Evolutionary conservation across 2,888 invertebrate genomes (phyloP), one percentile per base, ranked within the genome.

Genomic region (Onthophagus sagittarius): DNA sequence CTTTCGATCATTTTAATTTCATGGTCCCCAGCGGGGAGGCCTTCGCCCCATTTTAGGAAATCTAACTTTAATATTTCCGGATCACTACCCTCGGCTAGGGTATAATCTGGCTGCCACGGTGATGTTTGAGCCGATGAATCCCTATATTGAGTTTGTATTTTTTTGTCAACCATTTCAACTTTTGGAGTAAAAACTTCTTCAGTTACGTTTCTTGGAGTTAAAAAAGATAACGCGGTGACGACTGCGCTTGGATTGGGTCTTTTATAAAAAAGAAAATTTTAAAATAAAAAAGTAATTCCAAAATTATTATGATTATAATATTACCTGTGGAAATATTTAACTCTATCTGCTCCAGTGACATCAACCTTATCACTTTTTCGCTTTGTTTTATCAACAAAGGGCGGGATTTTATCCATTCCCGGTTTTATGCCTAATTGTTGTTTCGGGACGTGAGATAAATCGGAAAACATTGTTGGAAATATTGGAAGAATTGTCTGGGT

Each of bases 71-170:
- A 80, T 0, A 93, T 87, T 83, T 94, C 94, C 0, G 93, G 91
- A 83, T 88, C 73, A 75, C 84, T 78, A 80, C 87, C 82, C 15
- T 87, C 86, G 0, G 81, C 79, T 32, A 90, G 83, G 73, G 84
- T 85, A 80, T 88, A 90, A 70, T 78, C 72, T 0, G 94, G 92
- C 76, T 93, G 90, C 90, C 94, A 94, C 0, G 94, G 94, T 11
- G 86, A 86, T 0, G 94, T 95, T 84, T 94, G 94, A 0, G 92
- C 89, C 77, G 92, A 92, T 0, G 91, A 91, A 79, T 94, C 94
- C 74, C 94, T 88, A 82, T 88, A 94, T 73, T 90, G 83, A 0
- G 94, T 94, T 85, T 94, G 93, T 0, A 90, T 89, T 63, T 86
- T 88, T 69, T 86, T 86, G 74, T 69, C 3, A 3, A 3, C n/a